These are phyloP conservation scores for Hydropotes inermis DNA, from an alignment of 2,113 vertebrate species.

Conservation along the genomic window DNA sequence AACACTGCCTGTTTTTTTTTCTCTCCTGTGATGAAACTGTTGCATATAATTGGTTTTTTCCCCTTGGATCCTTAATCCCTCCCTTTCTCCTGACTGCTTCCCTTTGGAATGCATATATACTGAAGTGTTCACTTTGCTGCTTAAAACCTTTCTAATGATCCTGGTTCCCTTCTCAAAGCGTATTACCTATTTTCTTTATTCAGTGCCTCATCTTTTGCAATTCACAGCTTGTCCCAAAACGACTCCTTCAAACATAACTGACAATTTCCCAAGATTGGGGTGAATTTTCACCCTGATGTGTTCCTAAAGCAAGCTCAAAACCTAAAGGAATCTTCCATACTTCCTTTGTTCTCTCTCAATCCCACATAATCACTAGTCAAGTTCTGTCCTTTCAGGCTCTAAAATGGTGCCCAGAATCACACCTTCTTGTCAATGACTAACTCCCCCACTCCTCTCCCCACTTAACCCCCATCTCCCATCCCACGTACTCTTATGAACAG, in stretches of 20 bases:
- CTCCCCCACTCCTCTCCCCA: not conserved
- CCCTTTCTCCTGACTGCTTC: not conserved
- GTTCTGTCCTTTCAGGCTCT: not conserved
- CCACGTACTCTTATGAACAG: accelerated
- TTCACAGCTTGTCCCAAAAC: not conserved
- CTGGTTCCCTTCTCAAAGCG: not conserved
- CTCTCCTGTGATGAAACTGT: not conserved
- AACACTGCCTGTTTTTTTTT: not conserved
- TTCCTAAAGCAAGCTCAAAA: not conserved
- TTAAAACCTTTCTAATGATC: not conserved
- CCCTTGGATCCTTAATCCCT: not conserved
- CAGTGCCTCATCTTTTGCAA: not conserved
- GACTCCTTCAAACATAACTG: not conserved
- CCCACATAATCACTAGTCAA: not conserved
- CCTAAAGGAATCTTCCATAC: not conserved
- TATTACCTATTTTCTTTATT: not conserved
- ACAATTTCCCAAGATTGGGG: not conserved
- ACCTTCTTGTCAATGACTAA: not conserved
- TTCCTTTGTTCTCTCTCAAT: not conserved
- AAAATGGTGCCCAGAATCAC: not conserved
- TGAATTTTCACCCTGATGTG: not conserved
- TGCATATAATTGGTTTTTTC: not conserved
- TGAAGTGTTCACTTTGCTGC: not conserved
- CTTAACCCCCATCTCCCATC: not conserved
- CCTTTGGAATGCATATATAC: not conserved